Conservation (phyloP, 2,888 invertebrate genomes). For the Pollenia amentaria region DNA sequence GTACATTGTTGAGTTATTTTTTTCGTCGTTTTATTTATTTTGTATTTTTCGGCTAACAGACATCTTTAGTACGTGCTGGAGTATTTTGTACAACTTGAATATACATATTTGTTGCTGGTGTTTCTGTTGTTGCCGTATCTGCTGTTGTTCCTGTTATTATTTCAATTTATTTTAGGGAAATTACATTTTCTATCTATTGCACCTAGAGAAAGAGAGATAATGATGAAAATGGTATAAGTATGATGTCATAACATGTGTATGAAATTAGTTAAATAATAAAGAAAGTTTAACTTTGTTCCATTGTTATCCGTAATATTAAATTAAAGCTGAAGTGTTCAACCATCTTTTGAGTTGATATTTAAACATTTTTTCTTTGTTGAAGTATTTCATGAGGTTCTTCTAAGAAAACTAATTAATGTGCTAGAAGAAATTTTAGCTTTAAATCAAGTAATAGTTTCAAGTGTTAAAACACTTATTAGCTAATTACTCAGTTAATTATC, state of each 20-base stretch:
- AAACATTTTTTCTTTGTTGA: too few relatives aligned
- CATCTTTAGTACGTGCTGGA: slow-evolving; percentile 62
- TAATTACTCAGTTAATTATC: too few relatives aligned
- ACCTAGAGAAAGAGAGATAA: slow-evolving; percentile 12
- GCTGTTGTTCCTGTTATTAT: slow-evolving; percentile 10
- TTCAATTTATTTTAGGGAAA: slow-evolving; percentile 43
- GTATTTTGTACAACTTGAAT: slow-evolving; percentile 19
- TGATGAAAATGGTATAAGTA: background rate
- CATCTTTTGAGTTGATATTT: background rate
- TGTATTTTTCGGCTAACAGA: slow-evolving; percentile 40
- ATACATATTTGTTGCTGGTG: background rate
- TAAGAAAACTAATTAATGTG: too few relatives aligned
- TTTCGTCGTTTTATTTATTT: slow-evolving; percentile 21
- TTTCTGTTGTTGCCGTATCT: slow-evolving; percentile 1
- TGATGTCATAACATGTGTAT: slow-evolving; percentile 22
- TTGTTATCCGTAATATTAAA: slow-evolving; percentile 21
- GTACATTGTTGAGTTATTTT: slow-evolving; percentile 31
- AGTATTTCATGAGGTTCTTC: too few relatives aligned
- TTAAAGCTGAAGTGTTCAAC: slow-evolving; percentile 30
- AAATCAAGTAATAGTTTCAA: too few relatives aligned
- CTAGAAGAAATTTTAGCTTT: too few relatives aligned
- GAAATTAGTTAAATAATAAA: slow-evolving; percentile 56
- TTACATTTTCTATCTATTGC: slow-evolving; percentile 14
- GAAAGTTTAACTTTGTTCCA: slow-evolving; percentile 35
- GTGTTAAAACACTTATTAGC: too few relatives aligned